phyloP scores from a whole-genome alignment of 2,888 invertebrate genomes.

The Carabus problematicus region DNA sequence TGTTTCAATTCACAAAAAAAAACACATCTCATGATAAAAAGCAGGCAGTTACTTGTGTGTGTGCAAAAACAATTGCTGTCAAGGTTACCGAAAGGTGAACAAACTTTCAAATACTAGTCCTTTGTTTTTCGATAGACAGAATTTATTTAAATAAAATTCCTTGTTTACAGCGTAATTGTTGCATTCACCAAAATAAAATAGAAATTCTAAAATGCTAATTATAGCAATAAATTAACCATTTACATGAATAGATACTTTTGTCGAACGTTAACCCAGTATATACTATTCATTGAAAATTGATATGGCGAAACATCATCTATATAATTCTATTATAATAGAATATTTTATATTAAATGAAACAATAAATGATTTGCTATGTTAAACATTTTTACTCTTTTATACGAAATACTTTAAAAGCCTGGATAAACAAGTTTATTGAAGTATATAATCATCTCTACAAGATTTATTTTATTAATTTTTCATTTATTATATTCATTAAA shows the following conservation, averaged over 20 bases:
- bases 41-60: constrained; percentile 27
- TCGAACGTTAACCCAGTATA: no score
- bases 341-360: no score
- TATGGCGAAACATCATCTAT: background rate
- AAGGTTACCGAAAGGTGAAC: constrained; percentile 32
- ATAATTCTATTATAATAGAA: no score
- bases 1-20: constrained; percentile 23
- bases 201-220: background rate
- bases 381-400: background rate
- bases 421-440: background rate
- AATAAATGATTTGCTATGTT: background rate
- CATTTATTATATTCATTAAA: no score
- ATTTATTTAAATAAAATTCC: constrained; percentile 17
- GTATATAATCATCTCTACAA: no score
- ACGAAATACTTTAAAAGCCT: background rate
- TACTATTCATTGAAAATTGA: no score
- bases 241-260: no score
- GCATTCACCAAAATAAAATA: background rate
- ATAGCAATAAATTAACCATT: no score
- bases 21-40: constrained; percentile 18
- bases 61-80: constrained; percentile 32
- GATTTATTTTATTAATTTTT: no score
- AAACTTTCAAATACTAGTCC: constrained; percentile 31
- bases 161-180: background rate
- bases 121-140: constrained; percentile 22